Percentiles rank a stretch among this genome's conserved stretches.
Conservation (phyloP, 2,113 vertebrate genomes). For the rabbit (Oryctolagus cuniculus) region mOryCun1.1 NC_091433.1:130535001-130535500, state of each 20-base stretch:
- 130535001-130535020: not conserved
- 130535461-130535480: not conserved
- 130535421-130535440: not conserved
- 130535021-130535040: not conserved
- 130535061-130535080: constrained; percentile 42
- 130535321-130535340: not conserved
- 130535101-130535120: not conserved
- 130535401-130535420: not conserved
- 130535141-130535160: not conserved
- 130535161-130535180: not conserved
- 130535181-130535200: not conserved
- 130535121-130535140: not conserved
- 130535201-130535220: not conserved
- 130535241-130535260: not conserved
- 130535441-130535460: not conserved
- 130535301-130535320: not conserved
- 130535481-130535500: not conserved
- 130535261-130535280: not conserved
- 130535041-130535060: not conserved
- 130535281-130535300: too few relatives aligned
- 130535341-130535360: not conserved
- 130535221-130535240: not conserved
- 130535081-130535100: not conserved
- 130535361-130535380: not conserved
- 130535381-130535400: not conserved